Base-by-base conservation (phyloP, 2,113 vertebrate genomes). In the Ovis canadensis region DNA sequence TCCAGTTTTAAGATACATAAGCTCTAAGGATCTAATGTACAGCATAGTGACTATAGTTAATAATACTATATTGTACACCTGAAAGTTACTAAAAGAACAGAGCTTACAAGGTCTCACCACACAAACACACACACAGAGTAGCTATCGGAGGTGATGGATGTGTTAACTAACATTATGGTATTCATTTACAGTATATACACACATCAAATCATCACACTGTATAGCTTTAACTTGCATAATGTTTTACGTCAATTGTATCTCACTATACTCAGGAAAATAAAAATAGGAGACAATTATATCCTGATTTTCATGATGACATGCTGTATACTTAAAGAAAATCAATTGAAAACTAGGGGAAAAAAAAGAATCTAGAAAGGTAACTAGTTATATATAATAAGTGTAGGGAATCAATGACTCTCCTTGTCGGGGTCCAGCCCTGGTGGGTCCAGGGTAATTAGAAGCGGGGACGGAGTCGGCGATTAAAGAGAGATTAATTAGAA, bases 341-440 rank as follows among this genome's bases (percentile, higher is more conserved):
- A 94, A 60, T 57, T 40, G 25, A 50, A 91, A 82, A 2, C 12
- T 43, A 64, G 31, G 21, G n/a, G 67, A 0, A 43, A 71, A 59
- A 92, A 52, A 74, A 67, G 7, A 59, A 43, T 60, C 91, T 74
- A 91, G 31, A 94, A 95, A 89, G 5, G 36, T 74, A 77, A 27
- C 25, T 85, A 94, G 3, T 94, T 96, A 86, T 62, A 86, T 50
- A 77, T 31, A 83, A 78, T 45, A 83, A 54, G n/a, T 83, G 86
- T 82, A 57, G 62, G 16, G 17, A 87, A 62, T 55, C 54, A 36
- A 86, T n/a, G 31, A n/a, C 60, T 97, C 27, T 55, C 27, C 19
- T 71, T 62, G 54, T 55, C 7, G 3, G 54, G 21, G 7, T 55
- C 19, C 54, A 55, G 54, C 54, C 19, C 21, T 7, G 0, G 54